Evolutionary conservation across 2,113 vertebrate species (phyloP), one percentile per base, ranked within the genome.

Genomic region (Sylvilagus bachmani): DNA sequence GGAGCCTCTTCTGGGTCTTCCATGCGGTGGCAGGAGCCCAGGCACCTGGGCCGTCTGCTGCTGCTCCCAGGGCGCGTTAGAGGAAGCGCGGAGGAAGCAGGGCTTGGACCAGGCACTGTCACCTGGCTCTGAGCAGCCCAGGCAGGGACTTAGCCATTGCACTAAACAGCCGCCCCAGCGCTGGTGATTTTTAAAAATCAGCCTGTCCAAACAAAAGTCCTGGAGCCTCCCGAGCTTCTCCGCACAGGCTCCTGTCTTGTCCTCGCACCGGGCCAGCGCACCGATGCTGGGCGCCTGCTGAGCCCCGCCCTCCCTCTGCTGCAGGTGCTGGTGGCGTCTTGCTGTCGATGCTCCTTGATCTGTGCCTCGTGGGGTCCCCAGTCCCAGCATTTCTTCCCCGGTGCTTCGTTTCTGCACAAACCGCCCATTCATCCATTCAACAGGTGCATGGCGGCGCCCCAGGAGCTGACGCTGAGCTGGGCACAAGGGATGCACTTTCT

Each of bases 211-310:
- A 27, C 70, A 64, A 17, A 38, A 25, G 5, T 27, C n/a, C 27
- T 12, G 75, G 55, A 13, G 51, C 69, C 33, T 67, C 79, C 44
- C 24, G 44, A 73, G 53, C 27, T 22, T 51, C 13, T 27, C 51
- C 25, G 44, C 1, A 0, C 14, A 61, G n/a, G 67, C 53, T 51
- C 38, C 29, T 24, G 0, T 13, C 5, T 27, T 0, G 1, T 25
- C 83, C 55, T 38, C 49, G 31, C 53, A n/a, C 2, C 6, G 29
- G 55, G 21, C 17, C 38, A 53, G 44, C 5, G 70, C 19, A 53
- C 16, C 7, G 69, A 21, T 6, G 24, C 22, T 0, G 49, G 6
- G 51, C 62, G 51, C 51, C 0, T 1, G 44, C 44, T 44, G 44
- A 36, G 67, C 3, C 11, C 44, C 44, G 44, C 36, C n/a, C n/a